Base-by-base conservation (phyloP, 1,140 invertebrate species). In the Pseudoatta argentina region DNA sequence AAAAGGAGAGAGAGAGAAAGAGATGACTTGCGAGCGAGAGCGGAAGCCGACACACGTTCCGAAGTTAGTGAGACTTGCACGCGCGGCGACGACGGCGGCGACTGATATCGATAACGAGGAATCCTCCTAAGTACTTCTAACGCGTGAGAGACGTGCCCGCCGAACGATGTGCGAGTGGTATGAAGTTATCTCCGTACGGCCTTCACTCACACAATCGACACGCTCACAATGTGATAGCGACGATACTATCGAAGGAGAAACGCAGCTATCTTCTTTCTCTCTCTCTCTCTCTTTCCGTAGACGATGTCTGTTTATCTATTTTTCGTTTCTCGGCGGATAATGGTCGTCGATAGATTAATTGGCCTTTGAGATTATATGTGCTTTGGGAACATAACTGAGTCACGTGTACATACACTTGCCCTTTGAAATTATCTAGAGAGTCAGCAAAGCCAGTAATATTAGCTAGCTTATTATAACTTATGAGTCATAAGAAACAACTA, bases 241-340 rank as follows among this genome's bases (percentile, higher is more conserved):
- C 48, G 61, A 48, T 82, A 82, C 85, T 86, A 72, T 39, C 44
- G 21, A 39, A 67, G 27, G 0, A 73, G 57, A 8, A 21, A 24
- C 24, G 16, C 10, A 44, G 8, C 10, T 34, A 2, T 63, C 7
- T 27, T 24, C 14, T 76, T 6, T 48, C 12, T 30, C 30, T 4
- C 30, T 30, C 30, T 30, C 30, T 4, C 3, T 4, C 30, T 30
- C 30, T 4, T n/a, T 57, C 3, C n/a, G 16, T 30, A 48, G 8
- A 12, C 2, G 16, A 61, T 12, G 12, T 44, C 27, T 34, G 76
- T 89, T 89, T 88, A 88, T 86, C 87, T 83, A 48, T 73, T 75
- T 61, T 34, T 51, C 4, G 57, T 7, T 77, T 78, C 78, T 16
- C 67, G 12, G 3, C 1, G 82, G 85, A 89, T 87, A 89, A 78